Evolutionary conservation across 1,140 invertebrate genomes (phyloP).

Genomic region (Pseudomyrmex sp.): DNA sequence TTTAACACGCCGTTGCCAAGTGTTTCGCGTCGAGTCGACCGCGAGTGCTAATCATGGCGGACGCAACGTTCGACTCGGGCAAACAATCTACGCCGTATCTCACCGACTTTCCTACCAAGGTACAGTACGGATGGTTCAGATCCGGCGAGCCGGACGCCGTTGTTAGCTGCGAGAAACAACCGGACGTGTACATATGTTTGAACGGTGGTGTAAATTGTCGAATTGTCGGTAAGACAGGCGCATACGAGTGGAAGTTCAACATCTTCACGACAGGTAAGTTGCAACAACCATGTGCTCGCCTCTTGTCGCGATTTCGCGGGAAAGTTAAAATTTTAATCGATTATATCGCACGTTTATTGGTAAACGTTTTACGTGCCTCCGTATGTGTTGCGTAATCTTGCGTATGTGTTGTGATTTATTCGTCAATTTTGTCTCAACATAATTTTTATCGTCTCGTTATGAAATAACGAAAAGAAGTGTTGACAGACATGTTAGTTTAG

Average conservation of each 20-base stretch:
- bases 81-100: not conserved
- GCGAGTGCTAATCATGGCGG: conserved; percentile 32
- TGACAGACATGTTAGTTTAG: too few species aligned
- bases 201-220: conserved; percentile 26
- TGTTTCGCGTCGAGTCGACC: conserved; percentile 2
- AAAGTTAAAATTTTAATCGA: not conserved
- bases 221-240: not conserved
- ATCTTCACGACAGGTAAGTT: conserved; percentile 67
- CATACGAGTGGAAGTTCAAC: conserved; percentile 71
- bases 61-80: not conserved
- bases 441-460: too few species aligned
- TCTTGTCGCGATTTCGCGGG: not conserved
- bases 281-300: not conserved
- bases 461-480: too few species aligned
- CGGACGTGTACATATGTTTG: conserved; percentile 10
- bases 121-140: conserved; percentile 61
- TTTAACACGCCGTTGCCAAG: not conserved
- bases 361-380: not conserved
- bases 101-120: conserved; percentile 40
- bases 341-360: too few species aligned
- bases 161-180: conserved; percentile 9
- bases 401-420: not conserved
- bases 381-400: not conserved
- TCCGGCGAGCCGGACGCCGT: conserved; percentile 33
- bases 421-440: too few species aligned